Percentiles rank a stretch among this genome's conserved stretches.
These are phyloP conservation scores for Carassius auratus DNA, from an alignment of 2,113 vertebrate genomes.

Conservation along the genomic window DNA sequence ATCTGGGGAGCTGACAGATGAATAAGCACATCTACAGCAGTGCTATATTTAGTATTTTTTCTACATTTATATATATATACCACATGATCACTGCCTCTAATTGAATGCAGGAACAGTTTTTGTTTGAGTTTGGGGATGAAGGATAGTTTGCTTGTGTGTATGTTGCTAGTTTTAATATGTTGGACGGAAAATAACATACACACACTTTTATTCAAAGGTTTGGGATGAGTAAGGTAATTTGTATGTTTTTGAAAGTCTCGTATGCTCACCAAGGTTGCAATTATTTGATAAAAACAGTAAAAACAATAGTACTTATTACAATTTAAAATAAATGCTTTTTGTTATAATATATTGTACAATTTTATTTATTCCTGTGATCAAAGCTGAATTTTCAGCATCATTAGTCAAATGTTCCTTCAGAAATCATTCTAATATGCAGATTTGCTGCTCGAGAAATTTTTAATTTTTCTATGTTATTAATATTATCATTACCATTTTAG, in stretches of 20 bases:
- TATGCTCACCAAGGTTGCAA: too few relatives aligned
- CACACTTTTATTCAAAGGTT: background rate
- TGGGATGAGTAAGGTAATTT: background rate
- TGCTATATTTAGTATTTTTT: slow-evolving; percentile 10
- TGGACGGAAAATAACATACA: background rate
- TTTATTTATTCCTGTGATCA: too few relatives aligned
- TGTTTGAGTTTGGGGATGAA: background rate
- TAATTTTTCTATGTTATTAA: too few relatives aligned
- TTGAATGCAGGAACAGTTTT: background rate
- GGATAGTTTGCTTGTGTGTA: background rate
- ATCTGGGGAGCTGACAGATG: slow-evolving; percentile 4
- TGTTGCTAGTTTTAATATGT: background rate
- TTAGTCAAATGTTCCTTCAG: background rate
- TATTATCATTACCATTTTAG: background rate
- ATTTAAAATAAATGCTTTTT: too few relatives aligned
- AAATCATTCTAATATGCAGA: background rate
- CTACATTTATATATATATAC: slow-evolving; percentile 10
- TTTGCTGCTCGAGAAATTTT: background rate
- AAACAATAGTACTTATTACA: too few relatives aligned
- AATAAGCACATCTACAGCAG: slow-evolving; percentile 13
- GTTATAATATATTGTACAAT: too few relatives aligned
- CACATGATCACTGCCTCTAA: slow-evolving; percentile 8
- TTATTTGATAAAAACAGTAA: too few relatives aligned
- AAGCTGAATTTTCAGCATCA: background rate
- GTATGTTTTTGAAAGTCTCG: too few relatives aligned